These are phyloP conservation scores for Automeris io DNA, from an alignment of 2,888 invertebrate species.

Conservation along the genomic window DNA sequence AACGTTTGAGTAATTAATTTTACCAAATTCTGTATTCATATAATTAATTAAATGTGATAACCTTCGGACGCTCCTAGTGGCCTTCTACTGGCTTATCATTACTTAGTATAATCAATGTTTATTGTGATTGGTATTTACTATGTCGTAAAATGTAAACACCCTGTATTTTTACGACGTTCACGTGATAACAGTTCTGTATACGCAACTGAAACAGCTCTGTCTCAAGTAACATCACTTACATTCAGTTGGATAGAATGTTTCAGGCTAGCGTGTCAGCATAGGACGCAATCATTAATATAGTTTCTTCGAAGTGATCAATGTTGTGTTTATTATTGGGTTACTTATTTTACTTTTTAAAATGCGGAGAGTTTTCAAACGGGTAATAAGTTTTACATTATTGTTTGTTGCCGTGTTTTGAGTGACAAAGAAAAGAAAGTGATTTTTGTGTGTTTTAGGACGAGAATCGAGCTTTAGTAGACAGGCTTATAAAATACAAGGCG, in stretches of 20 bases:
- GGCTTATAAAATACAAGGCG: constrained; percentile 93
- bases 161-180: constrained; percentile 58
- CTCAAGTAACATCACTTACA: constrained; percentile 42
- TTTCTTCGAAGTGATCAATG: constrained; percentile 13
- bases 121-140: constrained; percentile 14
- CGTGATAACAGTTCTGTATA: constrained; percentile 51
- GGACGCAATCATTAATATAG: constrained; percentile 15
- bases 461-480: constrained; percentile 88
- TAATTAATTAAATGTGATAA: not conserved
- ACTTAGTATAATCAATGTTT: constrained; percentile 22
- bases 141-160: constrained; percentile 38
- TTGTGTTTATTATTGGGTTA: not conserved
- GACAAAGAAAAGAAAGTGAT: not conserved
- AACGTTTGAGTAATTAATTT: not conserved
- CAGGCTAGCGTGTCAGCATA: constrained; percentile 26
- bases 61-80: not conserved
- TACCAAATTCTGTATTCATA: not conserved
- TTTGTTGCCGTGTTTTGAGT: constrained; percentile 11
- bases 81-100: constrained; percentile 2
- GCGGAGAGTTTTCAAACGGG: constrained; percentile 29
- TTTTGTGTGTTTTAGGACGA: constrained; percentile 83
- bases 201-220: constrained; percentile 45
- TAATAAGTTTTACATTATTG: constrained; percentile 9
- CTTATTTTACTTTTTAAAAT: constrained; percentile 17
- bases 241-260: constrained; percentile 46